Percentiles rank a stretch among this genome's conserved stretches.
Evolutionary conservation across 1,140 invertebrate genomes (phyloP).

Genomic region (Drosophila nasuta): DNA sequence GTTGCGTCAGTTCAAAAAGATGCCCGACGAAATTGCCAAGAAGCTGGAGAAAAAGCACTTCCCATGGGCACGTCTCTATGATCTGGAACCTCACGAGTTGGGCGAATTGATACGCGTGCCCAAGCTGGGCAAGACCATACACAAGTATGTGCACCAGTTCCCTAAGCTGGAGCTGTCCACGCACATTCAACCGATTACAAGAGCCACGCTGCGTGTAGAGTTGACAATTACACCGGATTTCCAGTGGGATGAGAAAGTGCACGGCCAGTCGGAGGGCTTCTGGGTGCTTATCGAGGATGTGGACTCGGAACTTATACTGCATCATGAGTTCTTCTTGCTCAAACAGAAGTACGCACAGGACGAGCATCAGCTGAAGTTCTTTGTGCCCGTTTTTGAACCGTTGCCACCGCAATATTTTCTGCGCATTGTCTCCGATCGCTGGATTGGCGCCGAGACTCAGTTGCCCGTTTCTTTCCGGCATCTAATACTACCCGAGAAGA

Average conservation of each 20-base stretch:
- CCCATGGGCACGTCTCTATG: slow-evolving; percentile 97
- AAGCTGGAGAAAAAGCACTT: slow-evolving; percentile 99
- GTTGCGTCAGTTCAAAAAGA: slow-evolving; percentile 98
- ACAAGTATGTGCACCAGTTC: slow-evolving; percentile 99
- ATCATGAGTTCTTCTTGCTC: slow-evolving; percentile 98
- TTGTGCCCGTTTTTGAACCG: slow-evolving; percentile 99
- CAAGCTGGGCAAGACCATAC: slow-evolving; percentile 98
- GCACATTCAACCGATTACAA: slow-evolving; percentile 98
- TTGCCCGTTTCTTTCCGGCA: slow-evolving; percentile 99
- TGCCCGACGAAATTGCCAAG: slow-evolving; percentile 98
- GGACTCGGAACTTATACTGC: slow-evolving; percentile 97
- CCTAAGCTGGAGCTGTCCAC: slow-evolving; percentile 97
- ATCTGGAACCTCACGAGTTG: slow-evolving; percentile 98
- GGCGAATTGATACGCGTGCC: slow-evolving; percentile 98
- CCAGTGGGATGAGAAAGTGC: slow-evolving; percentile 99
- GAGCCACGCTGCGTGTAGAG: slow-evolving; percentile 97
- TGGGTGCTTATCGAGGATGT: slow-evolving; percentile 99
- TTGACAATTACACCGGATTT: slow-evolving; percentile 99
- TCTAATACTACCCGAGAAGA: slow-evolving; percentile 98
- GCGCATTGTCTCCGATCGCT: slow-evolving; percentile 91
- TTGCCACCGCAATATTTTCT: slow-evolving; percentile 99
- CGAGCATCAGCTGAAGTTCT: slow-evolving; percentile 99
- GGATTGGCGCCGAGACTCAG: slow-evolving; percentile 97
- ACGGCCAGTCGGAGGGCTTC: slow-evolving; percentile 98
- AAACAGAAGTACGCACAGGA: slow-evolving; percentile 98